Conservation (phyloP, 2,113 vertebrate genomes). For the Camelus bactrianus region DNA sequence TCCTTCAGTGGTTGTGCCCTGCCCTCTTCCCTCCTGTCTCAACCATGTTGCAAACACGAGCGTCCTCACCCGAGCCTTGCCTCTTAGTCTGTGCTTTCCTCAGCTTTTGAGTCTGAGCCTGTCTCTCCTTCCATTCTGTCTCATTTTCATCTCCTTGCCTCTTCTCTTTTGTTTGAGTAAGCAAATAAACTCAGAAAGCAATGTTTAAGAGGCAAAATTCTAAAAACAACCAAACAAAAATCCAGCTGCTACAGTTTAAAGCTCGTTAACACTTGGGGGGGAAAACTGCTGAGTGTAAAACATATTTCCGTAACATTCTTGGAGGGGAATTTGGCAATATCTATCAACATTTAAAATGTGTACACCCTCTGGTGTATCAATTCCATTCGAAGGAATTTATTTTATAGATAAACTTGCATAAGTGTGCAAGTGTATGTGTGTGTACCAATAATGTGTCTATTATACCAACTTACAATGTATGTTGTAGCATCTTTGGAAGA, state of each 20-base stretch:
- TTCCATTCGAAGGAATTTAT: background rate
- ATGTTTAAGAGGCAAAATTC: constrained; percentile 67
- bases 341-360: constrained; percentile 13
- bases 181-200: constrained; percentile 65
- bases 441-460: background rate
- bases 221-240: constrained; percentile 74
- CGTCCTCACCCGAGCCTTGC: background rate
- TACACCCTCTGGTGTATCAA: background rate
- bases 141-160: constrained; percentile 45
- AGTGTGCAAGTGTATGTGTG: background rate
- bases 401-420: background rate
- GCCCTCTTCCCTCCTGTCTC: background rate
- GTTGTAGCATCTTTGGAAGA: background rate
- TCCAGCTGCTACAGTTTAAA: constrained; percentile 71
- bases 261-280: constrained; percentile 30
- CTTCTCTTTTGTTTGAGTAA: constrained; percentile 70
- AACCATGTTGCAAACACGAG: background rate
- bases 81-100: background rate
- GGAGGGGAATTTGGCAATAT: background rate
- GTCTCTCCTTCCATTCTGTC: background rate
- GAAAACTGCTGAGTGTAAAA: constrained; percentile 62
- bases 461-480: background rate
- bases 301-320: background rate
- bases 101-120: background rate
- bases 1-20: too few species aligned